A percentile compares a stretch with the other conserved stretches of the same genome.
Conservation (phyloP, 2,113 vertebrate species). For the Salvelinus sp. region DNA sequence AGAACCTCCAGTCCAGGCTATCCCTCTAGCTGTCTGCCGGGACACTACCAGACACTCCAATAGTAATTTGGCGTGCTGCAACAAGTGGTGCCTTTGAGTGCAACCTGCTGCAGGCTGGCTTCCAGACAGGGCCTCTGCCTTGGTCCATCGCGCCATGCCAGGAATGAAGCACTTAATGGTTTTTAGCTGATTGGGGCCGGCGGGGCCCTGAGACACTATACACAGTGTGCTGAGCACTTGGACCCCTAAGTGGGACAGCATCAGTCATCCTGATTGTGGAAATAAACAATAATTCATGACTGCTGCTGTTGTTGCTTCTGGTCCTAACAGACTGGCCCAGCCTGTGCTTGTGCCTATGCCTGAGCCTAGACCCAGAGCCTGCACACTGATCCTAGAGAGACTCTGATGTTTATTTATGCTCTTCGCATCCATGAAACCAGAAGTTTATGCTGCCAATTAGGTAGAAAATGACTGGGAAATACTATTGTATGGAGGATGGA, state of each 20-base stretch:
- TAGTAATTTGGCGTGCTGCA: constrained; percentile 5
- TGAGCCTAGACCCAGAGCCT: not conserved
- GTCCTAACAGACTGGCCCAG: not conserved
- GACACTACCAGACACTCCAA: not conserved
- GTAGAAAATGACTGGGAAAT: not conserved
- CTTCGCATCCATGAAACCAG: not conserved
- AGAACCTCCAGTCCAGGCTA: not conserved
- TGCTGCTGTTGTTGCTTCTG: not conserved
- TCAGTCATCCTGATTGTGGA: constrained; percentile 38
- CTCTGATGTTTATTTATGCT: not conserved
- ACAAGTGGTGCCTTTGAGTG: constrained; percentile 9
- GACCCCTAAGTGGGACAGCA: constrained; percentile 26
- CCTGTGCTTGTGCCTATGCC: not conserved
- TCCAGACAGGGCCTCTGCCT: constrained; percentile 11
- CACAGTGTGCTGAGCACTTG: constrained; percentile 16
- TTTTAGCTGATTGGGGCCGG: constrained; percentile 8
- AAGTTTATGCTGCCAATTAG: not conserved
- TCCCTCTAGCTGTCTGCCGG: not conserved
- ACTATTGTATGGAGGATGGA: not conserved
- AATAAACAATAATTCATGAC: constrained; percentile 35
- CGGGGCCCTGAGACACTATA: constrained; percentile 19
- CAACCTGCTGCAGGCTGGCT: constrained; percentile 1
- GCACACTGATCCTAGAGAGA: not conserved
- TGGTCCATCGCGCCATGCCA: constrained; percentile 13
- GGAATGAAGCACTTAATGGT: constrained; percentile 31